Evolutionary conservation across 2,113 vertebrate species (phyloP), one percentile per base, ranked within the genome.

Genomic region (Proterorhinus semilunaris): DNA sequence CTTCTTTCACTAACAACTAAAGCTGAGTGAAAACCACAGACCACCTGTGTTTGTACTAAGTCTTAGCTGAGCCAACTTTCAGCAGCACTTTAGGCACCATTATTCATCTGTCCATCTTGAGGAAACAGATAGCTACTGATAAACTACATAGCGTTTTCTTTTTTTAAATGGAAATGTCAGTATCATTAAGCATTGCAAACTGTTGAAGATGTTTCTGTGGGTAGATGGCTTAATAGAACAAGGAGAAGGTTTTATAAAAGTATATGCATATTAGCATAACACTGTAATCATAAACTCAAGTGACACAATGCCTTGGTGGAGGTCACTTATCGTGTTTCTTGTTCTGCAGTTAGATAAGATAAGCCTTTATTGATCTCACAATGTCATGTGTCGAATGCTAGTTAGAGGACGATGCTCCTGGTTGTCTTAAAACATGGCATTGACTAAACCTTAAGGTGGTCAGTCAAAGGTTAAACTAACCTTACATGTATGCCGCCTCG

Each of bases 31-130:
- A 12, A 46, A 15, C 46, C 42, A 50, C 10, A 72, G 65, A 66
- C 71, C 71, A n/a, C 10, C 21, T 63, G 45, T 49, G 17, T 75
- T 70, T 74, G 13, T 36, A 54, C 44, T 47, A 15, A 68, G 44
- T 75, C 58, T 84, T 67, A 62, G 6, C 52, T 27, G 66, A 71
- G 52, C 46, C 66, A 66, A 63, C 50, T 51, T 47, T 36, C 51
- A 64, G 54, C 27, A 55, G 49, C 10, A 8, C 27, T 9, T 42
- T 13, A 53, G 17, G 27, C 15, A n/a, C 62, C 58, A n/a, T 55
- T 16, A 63, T 69, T 53, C 21, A 65, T 75, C 51, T 63, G 17
- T 48, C 45, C 16, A 11, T 15, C 13, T 15, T 61, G 11, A 9
- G 16, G 62, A 47, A 45, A 36, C 44, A 68, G 10, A 43, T 42